phyloP scores from a whole-genome alignment of 2,888 invertebrate genomes.

The Busseola fusca region DNA sequence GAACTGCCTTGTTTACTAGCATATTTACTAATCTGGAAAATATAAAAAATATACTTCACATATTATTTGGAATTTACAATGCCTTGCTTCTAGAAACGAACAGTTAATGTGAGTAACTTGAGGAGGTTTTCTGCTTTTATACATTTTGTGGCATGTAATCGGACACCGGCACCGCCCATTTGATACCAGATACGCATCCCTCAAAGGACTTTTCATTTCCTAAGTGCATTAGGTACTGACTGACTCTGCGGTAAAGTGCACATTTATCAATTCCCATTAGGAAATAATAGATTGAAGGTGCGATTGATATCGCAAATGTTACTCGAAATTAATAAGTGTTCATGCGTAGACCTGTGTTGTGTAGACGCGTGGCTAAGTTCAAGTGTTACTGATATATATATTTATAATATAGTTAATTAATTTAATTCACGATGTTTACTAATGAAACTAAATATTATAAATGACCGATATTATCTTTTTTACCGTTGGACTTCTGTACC shows the following conservation, averaged over 20 bases:
- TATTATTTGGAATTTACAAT: constrained; percentile 25
- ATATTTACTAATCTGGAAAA: constrained; percentile 68
- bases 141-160: constrained; percentile 83
- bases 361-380: constrained; percentile 58
- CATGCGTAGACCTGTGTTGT: constrained; percentile 48
- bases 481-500: constrained; percentile 43
- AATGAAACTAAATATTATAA: constrained; percentile 69
- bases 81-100: constrained; percentile 21
- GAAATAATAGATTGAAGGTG: constrained; percentile 48
- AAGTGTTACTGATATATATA: constrained; percentile 63
- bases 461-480: constrained; percentile 60
- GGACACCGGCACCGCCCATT: constrained; percentile 79
- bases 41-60: constrained; percentile 1
- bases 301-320: constrained; percentile 50
- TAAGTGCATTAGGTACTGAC: constrained; percentile 74
- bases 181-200: constrained; percentile 74
- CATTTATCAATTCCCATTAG: constrained; percentile 67
- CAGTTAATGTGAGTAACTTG: constrained; percentile 77
- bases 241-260: constrained; percentile 73
- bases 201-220: constrained; percentile 83
- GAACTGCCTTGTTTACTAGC: constrained; percentile 75
- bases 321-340: constrained; percentile 27
- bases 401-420: constrained; percentile 58
- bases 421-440: constrained; percentile 75
- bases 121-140: constrained; percentile 82